Evolutionary conservation across 2,797 vertebrate genomes (phyloP), one percentile per base, ranked within the genome.

Genomic region (Mus minutoides): DNA sequence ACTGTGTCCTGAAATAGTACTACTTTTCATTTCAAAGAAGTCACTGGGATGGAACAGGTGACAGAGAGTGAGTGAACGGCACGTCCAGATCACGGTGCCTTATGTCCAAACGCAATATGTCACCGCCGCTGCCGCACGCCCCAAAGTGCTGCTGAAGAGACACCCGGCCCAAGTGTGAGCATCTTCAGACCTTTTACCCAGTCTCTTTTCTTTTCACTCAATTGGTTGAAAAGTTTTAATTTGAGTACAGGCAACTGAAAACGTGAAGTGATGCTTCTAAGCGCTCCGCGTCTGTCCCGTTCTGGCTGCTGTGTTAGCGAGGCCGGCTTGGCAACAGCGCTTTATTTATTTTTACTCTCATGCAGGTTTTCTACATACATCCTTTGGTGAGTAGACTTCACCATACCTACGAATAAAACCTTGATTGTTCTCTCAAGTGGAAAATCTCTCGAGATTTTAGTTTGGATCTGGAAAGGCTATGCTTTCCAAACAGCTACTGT

Each of bases 331-430:
- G 98, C 98, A 95, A 98, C 97, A 98, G 98, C 98, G 0, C 11
- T 99, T 98, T 99, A 99, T 99, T 99, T 99, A 99, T 99, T 99
- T 99, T 98, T 98, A 98, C 97, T 98, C 98, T 98, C 98, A 95
- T 98, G 97, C 97, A 97, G 78, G 96, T 98, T 98, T 98, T 98
- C 98, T 16, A 98, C 98, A 98, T 54, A 98, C 98, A 98, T 98
- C 97, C 98, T 93, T 97, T 97, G 98, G 98, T 98, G 98, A 98
- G 98, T 96, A 97, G 95, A 97, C 95, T 96, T 99, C 98, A 98
- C 98, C 97, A 93, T 98, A 98, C 98, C 98, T 98, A 98, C 98
- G 97, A 98, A 98, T 98, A 98, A 98, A 99, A 97, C 96, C 97
- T 97, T 98, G 97, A 98, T 98, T 98, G 97, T 97, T 98, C 97